Conservation (phyloP, 2,888 invertebrate species). For the Drosophila austrosaltans region DNA sequence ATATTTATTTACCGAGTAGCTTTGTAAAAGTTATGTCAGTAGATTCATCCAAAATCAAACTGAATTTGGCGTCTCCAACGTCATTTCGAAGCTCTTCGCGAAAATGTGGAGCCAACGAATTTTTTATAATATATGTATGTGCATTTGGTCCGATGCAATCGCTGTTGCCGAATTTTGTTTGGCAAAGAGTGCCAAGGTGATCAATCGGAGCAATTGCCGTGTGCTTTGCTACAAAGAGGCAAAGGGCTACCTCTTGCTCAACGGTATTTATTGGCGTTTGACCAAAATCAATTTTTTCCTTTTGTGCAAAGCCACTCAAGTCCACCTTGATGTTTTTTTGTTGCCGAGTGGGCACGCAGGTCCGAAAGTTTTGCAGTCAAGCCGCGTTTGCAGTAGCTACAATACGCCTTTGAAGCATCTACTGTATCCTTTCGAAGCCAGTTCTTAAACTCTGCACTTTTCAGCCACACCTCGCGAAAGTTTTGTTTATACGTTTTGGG, state of each 20-base stretch:
- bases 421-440: constrained; percentile 1
- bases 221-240: too few species aligned
- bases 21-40: neutral
- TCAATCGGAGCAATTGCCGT: too few species aligned
- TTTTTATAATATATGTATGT: neutral
- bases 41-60: constrained; percentile 11
- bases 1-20: neutral
- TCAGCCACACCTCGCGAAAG: neutral
- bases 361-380: too few species aligned
- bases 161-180: constrained; percentile 2
- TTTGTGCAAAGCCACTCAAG: neutral
- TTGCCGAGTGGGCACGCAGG: constrained; percentile 6
- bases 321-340: constrained; percentile 4
- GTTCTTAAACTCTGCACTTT: neutral
- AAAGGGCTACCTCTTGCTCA: too few species aligned
- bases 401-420: neutral
- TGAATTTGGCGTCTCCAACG: neutral
- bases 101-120: constrained; percentile 1
- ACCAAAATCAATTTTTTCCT: constrained; percentile 6
- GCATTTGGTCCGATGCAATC: neutral
- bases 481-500: too few species aligned
- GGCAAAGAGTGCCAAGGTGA: constrained; percentile 7
- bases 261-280: neutral
- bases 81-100: neutral
- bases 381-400: too few species aligned